Evolutionary conservation across 2,113 vertebrate genomes (phyloP).

Genomic region (Danio rerio): DNA sequence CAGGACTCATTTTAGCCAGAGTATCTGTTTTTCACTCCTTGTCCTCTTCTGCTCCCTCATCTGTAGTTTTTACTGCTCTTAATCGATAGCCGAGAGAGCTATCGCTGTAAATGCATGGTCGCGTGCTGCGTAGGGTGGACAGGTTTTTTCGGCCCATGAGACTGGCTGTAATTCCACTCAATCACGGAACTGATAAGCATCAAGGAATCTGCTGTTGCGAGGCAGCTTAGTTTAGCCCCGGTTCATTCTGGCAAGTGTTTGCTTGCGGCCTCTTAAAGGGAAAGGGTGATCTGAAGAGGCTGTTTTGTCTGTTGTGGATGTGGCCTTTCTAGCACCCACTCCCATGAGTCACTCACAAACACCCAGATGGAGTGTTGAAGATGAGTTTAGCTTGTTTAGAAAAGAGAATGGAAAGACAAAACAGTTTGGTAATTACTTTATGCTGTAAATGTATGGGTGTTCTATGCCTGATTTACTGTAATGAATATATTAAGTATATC

Average conservation of each 20-base stretch:
- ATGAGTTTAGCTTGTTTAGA: background rate
- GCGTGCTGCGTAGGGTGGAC: slow-evolving; percentile 16
- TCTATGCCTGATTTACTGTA: too few species aligned
- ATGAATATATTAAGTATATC: too few species aligned
- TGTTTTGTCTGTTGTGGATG: slow-evolving; percentile 7
- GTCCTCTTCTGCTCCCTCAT: slow-evolving; percentile 44
- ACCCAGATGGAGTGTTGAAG: background rate
- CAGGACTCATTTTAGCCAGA: slow-evolving; percentile 71
- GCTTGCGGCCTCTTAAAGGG: slow-evolving; percentile 41
- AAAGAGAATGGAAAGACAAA: background rate
- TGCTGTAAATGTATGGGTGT: too few species aligned
- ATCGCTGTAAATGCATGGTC: background rate
- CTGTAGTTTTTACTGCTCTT: slow-evolving; percentile 65
- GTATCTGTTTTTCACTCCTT: slow-evolving; percentile 56
- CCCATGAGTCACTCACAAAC: slow-evolving; percentile 13
- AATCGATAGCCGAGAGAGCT: slow-evolving; percentile 64
- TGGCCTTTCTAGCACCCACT: slow-evolving; percentile 4
- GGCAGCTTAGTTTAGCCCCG: slow-evolving; percentile 47
- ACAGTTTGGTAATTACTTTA: background rate
- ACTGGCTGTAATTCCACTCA: slow-evolving; percentile 53
- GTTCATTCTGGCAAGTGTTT: slow-evolving; percentile 3
- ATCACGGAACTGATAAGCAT: slow-evolving; percentile 62
- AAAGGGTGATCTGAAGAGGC: background rate
- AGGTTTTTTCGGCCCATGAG: slow-evolving; percentile 26
- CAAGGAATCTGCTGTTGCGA: slow-evolving; percentile 52